Evolutionary conservation across 2,888 invertebrate genomes (phyloP).

Genomic region (Hirtodrosophila duncani): DNA sequence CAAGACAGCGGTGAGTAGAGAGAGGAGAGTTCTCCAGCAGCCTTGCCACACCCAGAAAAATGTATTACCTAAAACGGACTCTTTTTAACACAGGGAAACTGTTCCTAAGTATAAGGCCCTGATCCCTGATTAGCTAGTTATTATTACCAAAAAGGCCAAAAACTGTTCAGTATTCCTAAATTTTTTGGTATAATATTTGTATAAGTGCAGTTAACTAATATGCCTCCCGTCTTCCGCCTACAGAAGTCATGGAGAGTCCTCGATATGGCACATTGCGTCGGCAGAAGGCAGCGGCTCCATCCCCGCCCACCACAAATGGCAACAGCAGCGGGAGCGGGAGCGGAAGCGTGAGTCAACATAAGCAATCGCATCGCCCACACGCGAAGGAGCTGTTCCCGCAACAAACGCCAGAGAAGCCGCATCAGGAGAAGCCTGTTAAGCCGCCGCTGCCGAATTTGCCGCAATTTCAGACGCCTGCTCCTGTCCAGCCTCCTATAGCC

Average conservation of each 20-base stretch:
- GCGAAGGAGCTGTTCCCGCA: constrained; percentile 72
- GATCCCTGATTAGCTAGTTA: too few relatives aligned
- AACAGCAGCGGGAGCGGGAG: constrained; percentile 14
- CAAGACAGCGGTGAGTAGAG: constrained; percentile 66
- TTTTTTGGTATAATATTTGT: neutral
- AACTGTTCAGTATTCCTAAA: too few relatives aligned
- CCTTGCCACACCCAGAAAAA: too few relatives aligned
- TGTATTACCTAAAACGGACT: too few relatives aligned
- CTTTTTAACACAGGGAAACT: too few relatives aligned
- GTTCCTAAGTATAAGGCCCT: too few relatives aligned
- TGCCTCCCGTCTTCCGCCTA: neutral
- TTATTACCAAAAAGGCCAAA: too few relatives aligned
- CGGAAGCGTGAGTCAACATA: constrained; percentile 4
- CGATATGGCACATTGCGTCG: constrained; percentile 73
- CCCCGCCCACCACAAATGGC: constrained; percentile 67
- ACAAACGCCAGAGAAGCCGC: constrained; percentile 23
- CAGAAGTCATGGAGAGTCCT: constrained; percentile 73
- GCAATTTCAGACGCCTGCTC: constrained; percentile 45
- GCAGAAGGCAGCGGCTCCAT: constrained; percentile 71
- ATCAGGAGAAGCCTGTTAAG: constrained; percentile 69
- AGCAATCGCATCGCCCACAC: constrained; percentile 52
- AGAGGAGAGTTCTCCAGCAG: too few relatives aligned
- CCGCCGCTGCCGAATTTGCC: constrained; percentile 72
- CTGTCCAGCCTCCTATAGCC: constrained; percentile 17
- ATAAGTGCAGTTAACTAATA: constrained; percentile 24